These are phyloP conservation scores for Philereme transversata DNA, from an alignment of 2,888 invertebrate genomes.

Conservation along the genomic window DNA sequence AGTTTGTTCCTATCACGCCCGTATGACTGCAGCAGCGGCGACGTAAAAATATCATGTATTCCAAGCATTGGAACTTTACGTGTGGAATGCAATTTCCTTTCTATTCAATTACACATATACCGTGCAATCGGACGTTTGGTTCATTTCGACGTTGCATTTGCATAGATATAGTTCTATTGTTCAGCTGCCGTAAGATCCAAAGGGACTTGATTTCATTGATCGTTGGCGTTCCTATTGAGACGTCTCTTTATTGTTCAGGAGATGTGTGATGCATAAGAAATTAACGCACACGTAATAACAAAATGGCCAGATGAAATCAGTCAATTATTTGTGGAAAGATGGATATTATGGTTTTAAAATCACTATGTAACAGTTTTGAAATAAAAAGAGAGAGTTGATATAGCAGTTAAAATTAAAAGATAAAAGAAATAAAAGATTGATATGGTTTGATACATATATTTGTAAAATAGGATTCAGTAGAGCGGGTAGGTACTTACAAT, in stretches of 20 bases:
- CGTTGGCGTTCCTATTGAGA: conserved; percentile 16
- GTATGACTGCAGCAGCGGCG: background rate
- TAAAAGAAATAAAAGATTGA: too few species aligned
- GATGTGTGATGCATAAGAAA: background rate
- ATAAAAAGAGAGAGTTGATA: too few species aligned
- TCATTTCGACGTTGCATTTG: conserved; percentile 48
- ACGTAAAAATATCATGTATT: conserved; percentile 26
- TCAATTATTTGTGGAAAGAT: too few species aligned
- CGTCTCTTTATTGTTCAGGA: conserved; percentile 2
- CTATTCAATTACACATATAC: conserved; percentile 65
- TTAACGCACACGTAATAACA: background rate
- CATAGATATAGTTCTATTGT: conserved; percentile 55
- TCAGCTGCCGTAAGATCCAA: conserved; percentile 31
- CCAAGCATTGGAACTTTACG: conserved; percentile 52
- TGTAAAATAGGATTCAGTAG: too few species aligned
- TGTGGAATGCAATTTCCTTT: conserved; percentile 67
- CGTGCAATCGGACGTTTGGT: conserved; percentile 53
- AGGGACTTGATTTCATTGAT: conserved; percentile 30
- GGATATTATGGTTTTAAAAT: too few species aligned
- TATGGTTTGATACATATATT: too few species aligned
- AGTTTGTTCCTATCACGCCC: background rate
- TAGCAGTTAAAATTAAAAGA: too few species aligned
- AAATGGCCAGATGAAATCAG: too few species aligned
- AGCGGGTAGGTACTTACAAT: too few species aligned
- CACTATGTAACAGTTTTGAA: too few species aligned